Conservation (phyloP, 2,888 invertebrate species). For the Diaprepes abbreviatus region DNA sequence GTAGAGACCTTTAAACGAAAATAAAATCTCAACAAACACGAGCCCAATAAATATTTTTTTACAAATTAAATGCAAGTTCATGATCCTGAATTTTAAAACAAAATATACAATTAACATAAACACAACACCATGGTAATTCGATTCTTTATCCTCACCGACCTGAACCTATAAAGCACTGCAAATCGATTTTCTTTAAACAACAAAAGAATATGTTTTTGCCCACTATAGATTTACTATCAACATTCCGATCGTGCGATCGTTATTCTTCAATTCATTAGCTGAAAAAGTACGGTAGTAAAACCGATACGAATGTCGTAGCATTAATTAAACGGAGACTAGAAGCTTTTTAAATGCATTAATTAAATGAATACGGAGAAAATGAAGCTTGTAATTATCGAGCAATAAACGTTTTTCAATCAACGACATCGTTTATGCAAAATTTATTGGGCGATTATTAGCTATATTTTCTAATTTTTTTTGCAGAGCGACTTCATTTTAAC, state of each 20-base stretch:
- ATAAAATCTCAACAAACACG: too few relatives aligned
- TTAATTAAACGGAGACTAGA: conserved; percentile 35
- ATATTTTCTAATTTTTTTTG: background rate
- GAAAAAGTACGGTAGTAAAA: conserved; percentile 29
- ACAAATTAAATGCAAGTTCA: too few relatives aligned
- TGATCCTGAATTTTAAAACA: too few relatives aligned
- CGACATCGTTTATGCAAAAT: conserved; percentile 11
- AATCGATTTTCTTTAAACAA: conserved; percentile 2
- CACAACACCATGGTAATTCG: background rate
- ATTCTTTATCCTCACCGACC: background rate
- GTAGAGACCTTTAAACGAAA: too few relatives aligned
- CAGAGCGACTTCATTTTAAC: too few relatives aligned
- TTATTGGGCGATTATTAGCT: conserved; percentile 14
- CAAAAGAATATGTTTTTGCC: conserved; percentile 10
- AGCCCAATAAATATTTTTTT: too few relatives aligned
- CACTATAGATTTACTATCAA: conserved; percentile 17
- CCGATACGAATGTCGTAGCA: conserved; percentile 38
- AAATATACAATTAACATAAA: too few relatives aligned
- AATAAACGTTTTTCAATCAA: conserved; percentile 31
- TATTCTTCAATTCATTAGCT: conserved; percentile 44
- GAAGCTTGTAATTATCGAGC: conserved; percentile 31
- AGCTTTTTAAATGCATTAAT: conserved; percentile 40
- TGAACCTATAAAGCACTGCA: conserved; percentile 1
- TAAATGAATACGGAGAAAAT: conserved; percentile 42
- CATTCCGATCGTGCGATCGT: conserved; percentile 36